Percentiles rank a stretch among this genome's conserved stretches.
phyloP scores from a whole-genome alignment of 2,888 invertebrate genomes.

The Galerucella pusilla region DNA sequence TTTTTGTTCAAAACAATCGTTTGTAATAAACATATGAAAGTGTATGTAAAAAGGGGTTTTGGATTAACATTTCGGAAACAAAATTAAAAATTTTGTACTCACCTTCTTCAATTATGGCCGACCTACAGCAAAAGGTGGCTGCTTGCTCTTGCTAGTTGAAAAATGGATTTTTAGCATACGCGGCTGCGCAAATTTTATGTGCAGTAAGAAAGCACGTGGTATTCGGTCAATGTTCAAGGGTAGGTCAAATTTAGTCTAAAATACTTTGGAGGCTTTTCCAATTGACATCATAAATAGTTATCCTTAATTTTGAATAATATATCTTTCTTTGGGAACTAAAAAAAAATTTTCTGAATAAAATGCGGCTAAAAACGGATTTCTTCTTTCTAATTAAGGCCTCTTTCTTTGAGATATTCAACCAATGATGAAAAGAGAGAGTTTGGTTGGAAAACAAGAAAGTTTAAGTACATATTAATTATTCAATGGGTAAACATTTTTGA shows the following conservation, averaged over 20 bases:
- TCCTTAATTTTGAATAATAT: neutral
- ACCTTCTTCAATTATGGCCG: slow-evolving; percentile 42
- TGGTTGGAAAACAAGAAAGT: too few species aligned
- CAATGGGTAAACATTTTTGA: too few species aligned
- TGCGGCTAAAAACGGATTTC: neutral
- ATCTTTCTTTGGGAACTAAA: neutral
- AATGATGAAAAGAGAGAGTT: neutral
- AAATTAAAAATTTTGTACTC: slow-evolving; percentile 32
- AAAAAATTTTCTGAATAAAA: neutral
- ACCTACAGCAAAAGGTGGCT: slow-evolving; percentile 40
- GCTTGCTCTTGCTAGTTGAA: slow-evolving; percentile 10
- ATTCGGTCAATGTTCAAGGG: slow-evolving; percentile 19
- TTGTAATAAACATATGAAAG: neutral
- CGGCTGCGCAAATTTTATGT: slow-evolving; percentile 27
- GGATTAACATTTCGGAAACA: neutral
- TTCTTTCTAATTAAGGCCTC: neutral
- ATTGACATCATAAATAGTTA: neutral
- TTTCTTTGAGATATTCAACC: neutral
- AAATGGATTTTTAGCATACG: slow-evolving; percentile 33
- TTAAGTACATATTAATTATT: too few species aligned
- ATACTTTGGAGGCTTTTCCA: neutral
- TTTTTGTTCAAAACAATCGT: neutral
- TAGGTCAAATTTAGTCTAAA: slow-evolving; percentile 11
- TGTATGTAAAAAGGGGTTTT: neutral
- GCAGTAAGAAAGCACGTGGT: slow-evolving; percentile 20